These are phyloP conservation scores for Eustalomyia histrio DNA, from an alignment of 2,888 invertebrate species.

Conservation along the genomic window DNA sequence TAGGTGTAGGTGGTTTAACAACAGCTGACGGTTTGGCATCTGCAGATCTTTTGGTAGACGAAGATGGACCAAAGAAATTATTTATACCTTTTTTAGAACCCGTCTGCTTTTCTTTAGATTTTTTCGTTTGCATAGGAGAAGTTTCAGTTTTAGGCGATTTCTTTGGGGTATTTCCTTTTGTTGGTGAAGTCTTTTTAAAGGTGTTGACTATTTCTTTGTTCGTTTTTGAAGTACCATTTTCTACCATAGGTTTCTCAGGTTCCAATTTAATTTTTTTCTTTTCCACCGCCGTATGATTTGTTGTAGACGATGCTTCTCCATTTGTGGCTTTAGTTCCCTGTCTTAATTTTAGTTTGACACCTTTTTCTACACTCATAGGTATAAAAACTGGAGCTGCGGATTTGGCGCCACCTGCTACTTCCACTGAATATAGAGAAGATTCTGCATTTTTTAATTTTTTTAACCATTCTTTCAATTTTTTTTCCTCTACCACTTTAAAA, in stretches of 20 bases:
- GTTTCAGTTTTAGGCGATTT: constrained; percentile 24
- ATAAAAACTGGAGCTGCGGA: constrained; percentile 72
- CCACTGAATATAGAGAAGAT: constrained; percentile 74
- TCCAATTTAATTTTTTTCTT: constrained; percentile 60
- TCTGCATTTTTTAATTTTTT: constrained; percentile 70
- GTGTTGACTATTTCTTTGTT: constrained; percentile 7
- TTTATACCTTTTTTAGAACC: constrained; percentile 70
- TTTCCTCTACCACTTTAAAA: constrained; percentile 73
- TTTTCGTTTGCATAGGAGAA: constrained; percentile 49
- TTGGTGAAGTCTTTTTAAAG: neutral
- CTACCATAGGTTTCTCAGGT: constrained; percentile 37
- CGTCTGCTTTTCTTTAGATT: constrained; percentile 23
- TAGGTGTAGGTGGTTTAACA: constrained; percentile 65
- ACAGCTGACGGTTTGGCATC: constrained; percentile 45
- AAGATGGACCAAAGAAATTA: constrained; percentile 70
- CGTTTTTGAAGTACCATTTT: constrained; percentile 32
- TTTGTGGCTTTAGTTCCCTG: constrained; percentile 27
- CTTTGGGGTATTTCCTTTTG: constrained; percentile 40
- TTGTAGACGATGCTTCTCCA: constrained; percentile 7
- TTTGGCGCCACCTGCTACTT: constrained; percentile 75
- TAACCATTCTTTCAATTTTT: constrained; percentile 71
- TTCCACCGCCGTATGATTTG: constrained; percentile 15
- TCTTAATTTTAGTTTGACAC: constrained; percentile 67
- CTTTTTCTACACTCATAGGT: constrained; percentile 68
- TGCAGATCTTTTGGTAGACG: constrained; percentile 50